Conservation (phyloP, 2,113 vertebrate species). For the Syngnathoides biaculeatus region DNA sequence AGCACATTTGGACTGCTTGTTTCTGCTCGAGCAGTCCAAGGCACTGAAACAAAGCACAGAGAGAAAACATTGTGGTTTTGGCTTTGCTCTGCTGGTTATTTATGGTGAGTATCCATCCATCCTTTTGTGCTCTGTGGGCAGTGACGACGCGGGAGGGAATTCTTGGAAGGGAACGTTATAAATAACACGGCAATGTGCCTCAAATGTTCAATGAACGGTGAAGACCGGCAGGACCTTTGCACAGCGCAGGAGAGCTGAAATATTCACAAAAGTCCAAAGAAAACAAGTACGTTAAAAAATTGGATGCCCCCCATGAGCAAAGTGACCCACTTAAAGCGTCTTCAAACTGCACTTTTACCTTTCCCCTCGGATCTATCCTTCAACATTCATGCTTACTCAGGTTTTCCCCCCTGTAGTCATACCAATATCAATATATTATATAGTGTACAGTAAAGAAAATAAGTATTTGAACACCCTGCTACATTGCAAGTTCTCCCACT, state of each 20-base stretch:
- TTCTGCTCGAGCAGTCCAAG: conserved; percentile 25
- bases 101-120: conserved; percentile 70
- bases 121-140: conserved; percentile 61
- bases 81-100: conserved; percentile 62
- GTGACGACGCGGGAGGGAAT: conserved; percentile 58
- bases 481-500: no score
- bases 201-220: conserved; percentile 14
- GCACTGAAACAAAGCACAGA: conserved; percentile 52
- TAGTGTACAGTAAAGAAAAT: no score
- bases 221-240: conserved; percentile 33
- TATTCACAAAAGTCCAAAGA: conserved; percentile 17
- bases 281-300: conserved; percentile 20
- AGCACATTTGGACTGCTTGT: conserved; percentile 41
- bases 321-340: conserved; percentile 53
- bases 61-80: conserved; percentile 63
- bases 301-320: conserved; percentile 46
- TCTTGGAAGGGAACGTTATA: conserved; percentile 56
- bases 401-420: background rate
- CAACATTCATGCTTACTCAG: conserved; percentile 1
- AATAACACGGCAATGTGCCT: conserved; percentile 31
- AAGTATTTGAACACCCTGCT: no score
- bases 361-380: conserved; percentile 11
- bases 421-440: no score
- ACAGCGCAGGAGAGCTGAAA: conserved; percentile 15
- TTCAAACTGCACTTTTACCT: conserved; percentile 26